Evolutionary conservation across 2,888 invertebrate species (phyloP).

Genomic region (Drosophila borealis): DNA sequence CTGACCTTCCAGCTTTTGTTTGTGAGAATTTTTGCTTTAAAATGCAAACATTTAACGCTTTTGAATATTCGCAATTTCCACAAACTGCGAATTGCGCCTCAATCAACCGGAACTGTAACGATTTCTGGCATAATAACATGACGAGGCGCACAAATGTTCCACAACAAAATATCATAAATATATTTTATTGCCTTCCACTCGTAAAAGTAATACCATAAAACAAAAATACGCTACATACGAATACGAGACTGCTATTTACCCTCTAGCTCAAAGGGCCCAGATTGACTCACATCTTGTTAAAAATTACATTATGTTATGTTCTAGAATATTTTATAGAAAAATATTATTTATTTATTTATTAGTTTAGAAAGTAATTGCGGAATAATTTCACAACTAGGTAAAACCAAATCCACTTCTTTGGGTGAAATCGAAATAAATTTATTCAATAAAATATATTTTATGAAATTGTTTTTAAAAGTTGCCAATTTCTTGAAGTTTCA

Average conservation of each 20-base stretch:
- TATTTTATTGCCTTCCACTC: conserved; percentile 43
- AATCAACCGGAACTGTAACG: conserved; percentile 69
- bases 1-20: conserved; percentile 60
- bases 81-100: conserved; percentile 42
- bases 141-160: conserved; percentile 26
- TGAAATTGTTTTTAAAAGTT: no score
- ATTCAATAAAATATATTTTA: no score
- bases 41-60: conserved; percentile 53
- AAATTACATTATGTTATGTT: no score
- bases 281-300: no score
- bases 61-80: conserved; percentile 35
- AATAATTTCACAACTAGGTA: no score
- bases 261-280: background rate
- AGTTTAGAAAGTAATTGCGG: no score
- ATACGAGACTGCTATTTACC: conserved; percentile 4
- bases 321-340: no score
- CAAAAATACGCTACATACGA: background rate
- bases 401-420: no score
- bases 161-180: conserved; percentile 47
- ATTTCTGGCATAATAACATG: conserved; percentile 48
- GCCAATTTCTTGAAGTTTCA: no score
- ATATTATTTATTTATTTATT: no score
- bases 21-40: conserved; percentile 34
- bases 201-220: conserved; percentile 31
- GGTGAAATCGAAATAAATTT: no score